Percentiles rank a stretch among this genome's conserved stretches.
Conservation (phyloP, 2,888 invertebrate genomes). For the Diarsia dahlii region DNA sequence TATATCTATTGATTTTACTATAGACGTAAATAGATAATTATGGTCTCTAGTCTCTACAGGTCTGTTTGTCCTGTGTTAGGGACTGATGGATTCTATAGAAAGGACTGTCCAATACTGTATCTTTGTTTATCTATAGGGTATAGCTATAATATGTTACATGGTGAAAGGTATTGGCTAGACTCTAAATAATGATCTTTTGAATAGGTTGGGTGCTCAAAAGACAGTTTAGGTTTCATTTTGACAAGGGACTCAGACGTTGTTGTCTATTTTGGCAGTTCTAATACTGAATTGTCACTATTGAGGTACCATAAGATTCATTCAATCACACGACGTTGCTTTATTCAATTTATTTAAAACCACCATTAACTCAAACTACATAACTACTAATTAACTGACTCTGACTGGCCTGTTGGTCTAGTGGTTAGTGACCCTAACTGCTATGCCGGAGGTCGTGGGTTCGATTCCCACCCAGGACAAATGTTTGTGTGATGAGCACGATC, state of each 20-base stretch:
- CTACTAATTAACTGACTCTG: no score
- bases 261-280: slow-evolving; percentile 10
- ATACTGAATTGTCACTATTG: neutral
- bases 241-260: slow-evolving; percentile 2
- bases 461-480: no score
- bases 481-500: no score
- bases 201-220: slow-evolving; percentile 4
- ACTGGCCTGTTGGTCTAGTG: no score
- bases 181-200: neutral
- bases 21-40: slow-evolving; percentile 26
- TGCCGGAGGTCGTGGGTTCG: no score
- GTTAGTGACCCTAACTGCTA: no score
- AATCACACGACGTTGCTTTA: no score
- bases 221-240: slow-evolving; percentile 10
- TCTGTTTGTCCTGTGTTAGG: slow-evolving; percentile 1
- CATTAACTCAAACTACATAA: no score
- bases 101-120: neutral
- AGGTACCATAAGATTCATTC: neutral
- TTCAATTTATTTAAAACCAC: no score
- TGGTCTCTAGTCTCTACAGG: neutral
- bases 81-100: slow-evolving; percentile 7
- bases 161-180: neutral
- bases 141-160: neutral
- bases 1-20: slow-evolving; percentile 41
- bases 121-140: neutral